Conservation (phyloP, 2,888 invertebrate genomes). For the Cactoblastis cactorum region DNA sequence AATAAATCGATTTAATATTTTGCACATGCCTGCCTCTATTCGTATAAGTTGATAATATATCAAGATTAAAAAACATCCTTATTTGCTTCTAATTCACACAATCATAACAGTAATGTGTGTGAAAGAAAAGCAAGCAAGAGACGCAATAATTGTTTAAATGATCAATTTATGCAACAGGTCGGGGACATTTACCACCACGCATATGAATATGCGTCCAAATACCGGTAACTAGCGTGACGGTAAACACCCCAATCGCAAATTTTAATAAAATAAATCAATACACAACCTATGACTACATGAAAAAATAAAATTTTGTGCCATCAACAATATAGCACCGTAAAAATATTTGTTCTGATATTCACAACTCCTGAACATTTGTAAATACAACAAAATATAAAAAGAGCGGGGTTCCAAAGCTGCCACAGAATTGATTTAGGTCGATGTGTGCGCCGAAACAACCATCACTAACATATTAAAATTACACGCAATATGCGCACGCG, state of each 20-base stretch:
- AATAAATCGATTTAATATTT: conserved; percentile 27
- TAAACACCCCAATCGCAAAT: conserved; percentile 16
- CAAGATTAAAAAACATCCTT: neutral
- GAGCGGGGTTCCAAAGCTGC: neutral
- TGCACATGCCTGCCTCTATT: neutral
- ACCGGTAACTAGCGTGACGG: neutral
- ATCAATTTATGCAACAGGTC: neutral
- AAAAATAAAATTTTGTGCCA: conserved; percentile 59
- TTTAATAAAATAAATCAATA: conserved; percentile 15
- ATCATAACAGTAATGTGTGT: neutral
- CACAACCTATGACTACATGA: conserved; percentile 45
- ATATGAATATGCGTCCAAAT: neutral
- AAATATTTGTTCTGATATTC: conserved; percentile 58
- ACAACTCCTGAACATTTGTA: conserved; percentile 45
- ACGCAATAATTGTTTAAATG: neutral
- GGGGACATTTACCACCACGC: neutral
- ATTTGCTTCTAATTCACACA: neutral
- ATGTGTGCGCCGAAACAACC: conserved; percentile 62
- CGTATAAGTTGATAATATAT: neutral
- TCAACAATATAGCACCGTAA: conserved; percentile 59
- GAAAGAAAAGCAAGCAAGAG: neutral
- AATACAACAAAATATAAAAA: conserved; percentile 18
- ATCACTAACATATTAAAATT: conserved; percentile 32
- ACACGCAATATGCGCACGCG: neutral
- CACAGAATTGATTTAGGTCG: conserved; percentile 3